phyloP scores from a whole-genome alignment of 1,140 invertebrate species.

The Zaprionus ornatus region DNA sequence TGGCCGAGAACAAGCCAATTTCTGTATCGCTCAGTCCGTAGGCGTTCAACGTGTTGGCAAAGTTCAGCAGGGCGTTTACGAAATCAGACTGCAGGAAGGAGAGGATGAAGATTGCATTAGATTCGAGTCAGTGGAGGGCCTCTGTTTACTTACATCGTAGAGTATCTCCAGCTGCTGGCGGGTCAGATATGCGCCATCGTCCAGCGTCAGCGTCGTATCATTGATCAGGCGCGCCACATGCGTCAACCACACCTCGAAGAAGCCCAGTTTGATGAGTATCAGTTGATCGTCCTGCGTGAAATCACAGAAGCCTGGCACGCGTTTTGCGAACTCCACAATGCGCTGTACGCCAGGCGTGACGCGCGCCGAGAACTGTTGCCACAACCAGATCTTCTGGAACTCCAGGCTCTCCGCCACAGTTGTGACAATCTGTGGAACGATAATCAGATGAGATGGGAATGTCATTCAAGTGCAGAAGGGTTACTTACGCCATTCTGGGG shows the following conservation, averaged over 20 bases:
- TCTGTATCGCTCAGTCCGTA: conserved; percentile 94
- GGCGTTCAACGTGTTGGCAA: conserved; percentile 91
- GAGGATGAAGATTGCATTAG: background rate
- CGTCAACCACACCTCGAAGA: conserved; percentile 98
- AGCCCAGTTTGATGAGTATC: conserved; percentile 97
- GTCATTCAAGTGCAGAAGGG: no score
- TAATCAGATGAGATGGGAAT: background rate
- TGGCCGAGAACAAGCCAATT: conserved; percentile 94
- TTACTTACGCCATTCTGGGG: conserved; percentile 84
- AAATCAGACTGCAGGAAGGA: conserved; percentile 87
- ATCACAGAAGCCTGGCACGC: conserved; percentile 94
- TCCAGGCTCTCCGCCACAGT: conserved; percentile 88
- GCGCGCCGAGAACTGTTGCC: conserved; percentile 91
- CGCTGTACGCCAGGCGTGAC: conserved; percentile 94
- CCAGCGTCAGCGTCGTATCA: conserved; percentile 93
- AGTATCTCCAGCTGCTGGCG: conserved; percentile 94
- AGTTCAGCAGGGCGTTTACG: conserved; percentile 90
- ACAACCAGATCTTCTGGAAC: conserved; percentile 89
- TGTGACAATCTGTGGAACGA: conserved; percentile 84
- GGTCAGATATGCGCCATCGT: conserved; percentile 94
- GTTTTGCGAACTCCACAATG: conserved; percentile 97
- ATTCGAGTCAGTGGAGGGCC: background rate
- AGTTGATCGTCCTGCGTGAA: conserved; percentile 96
- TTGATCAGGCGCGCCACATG: conserved; percentile 93
- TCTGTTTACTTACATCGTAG: conserved; percentile 92